Base-by-base conservation (phyloP, 2,888 invertebrate genomes). In the Hemaris fuciformis region DNA sequence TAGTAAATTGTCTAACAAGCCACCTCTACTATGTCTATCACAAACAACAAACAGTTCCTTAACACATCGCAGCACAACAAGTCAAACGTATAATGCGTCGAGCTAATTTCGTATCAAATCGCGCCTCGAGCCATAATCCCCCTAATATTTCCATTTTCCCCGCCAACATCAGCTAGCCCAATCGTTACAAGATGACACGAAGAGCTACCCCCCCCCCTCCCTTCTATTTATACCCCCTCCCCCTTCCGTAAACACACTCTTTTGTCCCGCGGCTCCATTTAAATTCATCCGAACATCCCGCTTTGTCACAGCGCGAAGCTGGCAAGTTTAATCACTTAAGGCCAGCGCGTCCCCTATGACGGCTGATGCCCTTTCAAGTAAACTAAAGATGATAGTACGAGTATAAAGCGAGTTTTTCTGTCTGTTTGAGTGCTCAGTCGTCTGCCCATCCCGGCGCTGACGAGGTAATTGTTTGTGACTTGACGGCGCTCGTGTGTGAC, bases 261-360 rank as follows among this genome's bases (percentile, higher is more conserved):
- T 84, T 84, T 85, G 85, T 85, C 79, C 77, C 79, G 69, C 66
- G 71, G 78, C 82, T 80, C 83, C 84, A 88, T 89, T 89, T 86
- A 88, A 88, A 89, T 89, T 87, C 88, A 88, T 88, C 88, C 80
- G 80, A 79, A 85, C 84, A 80, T 82, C 85, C 78, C 73, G 73
- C 85, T 87, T 87, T 89, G 88, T 89, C 76, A 76, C 74, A 67
- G 72, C 71, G 81, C 85, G 77, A 79, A 77, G 75, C 77, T 77
- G 82, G 80, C 84, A 83, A 85, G 85, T 88, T 87, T 89, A 89
- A 90, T 91, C 89, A 90, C 89, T 89, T 87, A 89, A 84, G 77
- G 77, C 79, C 77, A 80, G 75, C 84, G 85, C 83, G 76, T 59
- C 61, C 38, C 57, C 23, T 64, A 13, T 20, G 22, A 46, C 13